Evolutionary conservation across 2,888 invertebrate genomes (phyloP), one percentile per base, ranked within the genome.

Genomic region (Polyommatus iphigenia): DNA sequence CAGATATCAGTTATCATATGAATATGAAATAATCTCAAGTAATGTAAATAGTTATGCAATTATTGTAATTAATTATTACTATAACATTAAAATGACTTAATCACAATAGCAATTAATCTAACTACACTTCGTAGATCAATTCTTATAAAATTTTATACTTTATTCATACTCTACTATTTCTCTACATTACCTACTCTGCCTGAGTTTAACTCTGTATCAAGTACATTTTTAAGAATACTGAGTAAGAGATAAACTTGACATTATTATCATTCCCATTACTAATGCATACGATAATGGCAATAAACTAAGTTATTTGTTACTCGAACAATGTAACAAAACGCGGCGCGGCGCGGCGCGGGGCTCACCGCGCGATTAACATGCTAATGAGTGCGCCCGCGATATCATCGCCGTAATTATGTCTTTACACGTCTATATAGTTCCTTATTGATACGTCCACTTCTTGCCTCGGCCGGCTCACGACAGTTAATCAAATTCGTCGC

Each of bases 391-490:
- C 86, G 87, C 85, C 85, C 87, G 84, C 87, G 93, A 94, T 93
- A 93, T 90, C 90, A 93, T 92, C 93, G 85, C 87, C 83, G 90
- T 92, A 91, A 92, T 93, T 91, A 93, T 89, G 90, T 89, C 89
- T 89, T 87, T 85, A 85, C 85, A 87, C 87, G 87, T 88, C 90
- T 88, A 88, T 92, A 91, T 89, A 89, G 87, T 90, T 89, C 85
- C 83, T 85, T 88, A 85, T 88, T 89, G 89, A 90, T 89, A 86
- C 85, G 83, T 87, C 82, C 82, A 82, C 85, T 86, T 84, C 83
- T 84, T 84, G 81, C 85, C 87, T 87, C 84, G 87, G 87, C 89
- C 87, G 87, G 85, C 85, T 80, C 81, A 82, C 84, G 84, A 84
- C 83, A 81, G 83, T 83, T 83, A 82, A 83, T 82, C 80, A 75